These are phyloP conservation scores for Thalassophryne amazonica DNA, from an alignment of 2,797 vertebrate species.

Conservation along the genomic window DNA sequence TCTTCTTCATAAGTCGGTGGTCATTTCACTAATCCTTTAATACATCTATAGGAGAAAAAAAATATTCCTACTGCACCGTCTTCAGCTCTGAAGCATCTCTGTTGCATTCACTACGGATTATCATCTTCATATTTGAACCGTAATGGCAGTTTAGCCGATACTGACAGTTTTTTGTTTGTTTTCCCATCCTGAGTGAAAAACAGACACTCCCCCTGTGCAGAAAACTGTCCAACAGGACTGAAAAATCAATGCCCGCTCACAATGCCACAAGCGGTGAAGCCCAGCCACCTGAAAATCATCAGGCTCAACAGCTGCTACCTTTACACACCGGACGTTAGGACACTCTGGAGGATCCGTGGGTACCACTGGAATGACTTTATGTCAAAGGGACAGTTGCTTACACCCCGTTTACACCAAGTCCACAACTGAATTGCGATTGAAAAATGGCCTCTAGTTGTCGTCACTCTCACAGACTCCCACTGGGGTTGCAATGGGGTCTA, in stretches of 20 bases:
- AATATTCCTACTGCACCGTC: constrained; percentile 1
- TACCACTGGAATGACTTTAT: too few species aligned
- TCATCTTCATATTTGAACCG: constrained; percentile 38
- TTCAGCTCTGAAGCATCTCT: constrained; percentile 18
- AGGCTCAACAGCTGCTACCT: constrained; percentile 22
- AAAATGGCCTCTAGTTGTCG: too few species aligned
- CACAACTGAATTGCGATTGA: too few species aligned
- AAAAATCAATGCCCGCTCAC: constrained; percentile 54
- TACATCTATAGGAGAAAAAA: not conserved
- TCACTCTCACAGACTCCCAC: too few species aligned
- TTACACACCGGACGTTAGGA: not conserved
- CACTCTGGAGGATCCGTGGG: too few species aligned
- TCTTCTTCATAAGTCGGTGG: constrained; percentile 12
- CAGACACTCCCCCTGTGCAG: constrained; percentile 30
- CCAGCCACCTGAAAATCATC: constrained; percentile 43
- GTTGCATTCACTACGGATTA: constrained; percentile 31
- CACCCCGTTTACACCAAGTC: too few species aligned
- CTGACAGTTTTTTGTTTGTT: constrained; percentile 2
- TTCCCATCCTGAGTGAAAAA: constrained; percentile 3
- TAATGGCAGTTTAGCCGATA: constrained; percentile 28
- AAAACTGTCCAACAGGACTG: constrained; percentile 31
- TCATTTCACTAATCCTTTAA: constrained; percentile 13
- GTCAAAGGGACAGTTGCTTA: too few species aligned
- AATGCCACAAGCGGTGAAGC: constrained; percentile 41
- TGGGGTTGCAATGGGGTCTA: too few species aligned